Conservation (phyloP, 1,140 invertebrate genomes). For the Dreissena rostriformis region DNA sequence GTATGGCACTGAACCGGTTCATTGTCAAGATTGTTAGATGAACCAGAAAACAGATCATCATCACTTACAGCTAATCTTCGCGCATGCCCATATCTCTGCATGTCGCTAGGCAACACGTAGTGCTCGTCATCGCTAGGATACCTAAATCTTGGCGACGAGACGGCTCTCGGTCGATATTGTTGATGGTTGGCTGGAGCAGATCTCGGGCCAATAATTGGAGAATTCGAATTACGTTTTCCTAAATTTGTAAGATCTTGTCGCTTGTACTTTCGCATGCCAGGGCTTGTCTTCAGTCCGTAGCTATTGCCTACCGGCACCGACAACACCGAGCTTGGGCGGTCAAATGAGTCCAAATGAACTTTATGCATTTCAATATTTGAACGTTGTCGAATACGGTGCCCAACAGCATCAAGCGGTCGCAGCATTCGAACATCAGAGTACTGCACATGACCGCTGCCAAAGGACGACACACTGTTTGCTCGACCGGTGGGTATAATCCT, state of each 20-base stretch:
- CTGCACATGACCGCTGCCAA: not conserved
- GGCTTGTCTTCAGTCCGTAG: conserved; percentile 1
- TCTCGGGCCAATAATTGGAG: not conserved
- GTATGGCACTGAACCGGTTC: no score
- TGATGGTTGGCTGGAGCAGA: conserved; percentile 13
- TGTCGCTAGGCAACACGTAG: conserved; percentile 21
- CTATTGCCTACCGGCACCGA: conserved; percentile 20
- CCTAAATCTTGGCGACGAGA: conserved; percentile 42
- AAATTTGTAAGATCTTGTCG: no score
- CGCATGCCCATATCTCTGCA: not conserved
- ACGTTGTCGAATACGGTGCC: conserved; percentile 20
- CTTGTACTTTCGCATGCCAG: conserved; percentile 10
- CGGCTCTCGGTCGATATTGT: not conserved
- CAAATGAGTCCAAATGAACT: not conserved
- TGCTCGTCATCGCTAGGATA: conserved; percentile 37
- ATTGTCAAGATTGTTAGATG: not conserved
- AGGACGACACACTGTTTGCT: conserved; percentile 12
- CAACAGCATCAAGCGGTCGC: not conserved
- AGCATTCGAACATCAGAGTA: conserved; percentile 26
- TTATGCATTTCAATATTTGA: conserved; percentile 21
- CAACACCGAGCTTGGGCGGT: conserved; percentile 18
- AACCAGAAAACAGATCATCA: not conserved
- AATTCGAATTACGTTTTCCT: no score
- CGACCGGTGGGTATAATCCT: not conserved
- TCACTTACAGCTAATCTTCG: conserved; percentile 24